phyloP scores from a whole-genome alignment of 2,797 vertebrate species.

The Coendou prehensilis region DNA sequence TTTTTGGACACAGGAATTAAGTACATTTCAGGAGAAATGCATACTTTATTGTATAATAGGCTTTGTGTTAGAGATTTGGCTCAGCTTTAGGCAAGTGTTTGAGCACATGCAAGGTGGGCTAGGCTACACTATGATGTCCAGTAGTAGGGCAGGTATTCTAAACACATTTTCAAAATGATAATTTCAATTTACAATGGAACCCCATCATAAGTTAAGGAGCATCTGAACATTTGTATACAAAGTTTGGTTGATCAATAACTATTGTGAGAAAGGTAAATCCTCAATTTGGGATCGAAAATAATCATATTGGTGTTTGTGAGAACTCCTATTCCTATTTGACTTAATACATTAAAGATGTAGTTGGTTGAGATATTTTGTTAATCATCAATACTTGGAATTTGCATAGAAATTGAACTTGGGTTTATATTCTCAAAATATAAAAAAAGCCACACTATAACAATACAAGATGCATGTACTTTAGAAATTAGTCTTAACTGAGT shows the following conservation, averaged over 20 bases:
- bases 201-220: not conserved
- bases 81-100: not conserved
- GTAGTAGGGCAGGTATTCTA: not conserved
- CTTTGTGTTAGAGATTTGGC: not conserved
- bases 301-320: not conserved
- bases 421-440: slow-evolving; percentile 20
- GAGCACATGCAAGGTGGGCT: not conserved
- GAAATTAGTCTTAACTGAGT: not conserved
- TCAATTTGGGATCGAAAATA: not conserved
- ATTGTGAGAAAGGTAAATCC: not conserved
- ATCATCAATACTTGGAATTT: slow-evolving; percentile 53
- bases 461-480: not conserved
- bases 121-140: not conserved
- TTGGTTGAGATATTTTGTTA: not conserved
- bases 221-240: not conserved
- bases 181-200: not conserved
- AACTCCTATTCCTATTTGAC: slow-evolving; percentile 3
- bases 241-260: not conserved
- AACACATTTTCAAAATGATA: not conserved
- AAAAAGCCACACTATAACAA: not conserved
- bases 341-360: not conserved
- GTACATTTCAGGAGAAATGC: not conserved
- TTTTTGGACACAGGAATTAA: not conserved
- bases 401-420: not conserved
- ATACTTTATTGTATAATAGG: not conserved